Conservation (phyloP, 2,113 vertebrate genomes). For the Pedionomus torquatus region DNA sequence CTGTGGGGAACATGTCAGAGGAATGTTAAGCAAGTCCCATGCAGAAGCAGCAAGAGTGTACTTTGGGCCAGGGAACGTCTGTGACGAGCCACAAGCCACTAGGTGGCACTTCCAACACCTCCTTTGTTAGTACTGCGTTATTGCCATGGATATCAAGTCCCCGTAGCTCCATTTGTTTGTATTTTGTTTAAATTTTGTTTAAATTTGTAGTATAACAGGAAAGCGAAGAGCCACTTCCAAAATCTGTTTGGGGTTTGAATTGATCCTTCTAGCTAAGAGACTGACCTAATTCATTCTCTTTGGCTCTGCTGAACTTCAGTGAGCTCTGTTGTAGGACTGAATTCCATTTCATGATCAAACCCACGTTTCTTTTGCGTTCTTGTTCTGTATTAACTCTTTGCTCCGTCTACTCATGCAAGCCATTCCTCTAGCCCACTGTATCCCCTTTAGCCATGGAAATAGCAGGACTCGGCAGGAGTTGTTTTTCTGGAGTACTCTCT, state of each 20-base stretch:
- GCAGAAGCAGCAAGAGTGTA: background rate
- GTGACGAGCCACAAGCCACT: background rate
- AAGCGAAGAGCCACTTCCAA: background rate
- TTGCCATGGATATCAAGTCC: background rate
- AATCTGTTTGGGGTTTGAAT: background rate
- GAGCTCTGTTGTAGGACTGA: background rate
- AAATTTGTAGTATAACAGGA: background rate
- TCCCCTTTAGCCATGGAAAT: conserved; percentile 20
- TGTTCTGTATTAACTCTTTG: conserved; percentile 24
- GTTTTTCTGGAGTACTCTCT: background rate
- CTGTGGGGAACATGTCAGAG: background rate
- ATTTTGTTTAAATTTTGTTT: background rate
- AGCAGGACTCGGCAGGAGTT: conserved; percentile 9
- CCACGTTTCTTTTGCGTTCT: conserved; percentile 18
- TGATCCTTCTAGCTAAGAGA: background rate
- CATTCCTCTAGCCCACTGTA: background rate
- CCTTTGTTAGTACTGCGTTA: background rate
- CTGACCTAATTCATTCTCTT: background rate
- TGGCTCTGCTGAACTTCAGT: background rate
- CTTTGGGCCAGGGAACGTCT: too few relatives aligned
- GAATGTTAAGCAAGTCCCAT: background rate
- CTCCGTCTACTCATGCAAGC: background rate
- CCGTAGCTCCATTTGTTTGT: background rate
- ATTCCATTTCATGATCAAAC: background rate
- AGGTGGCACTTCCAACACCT: background rate